phyloP scores from a whole-genome alignment of 1,140 invertebrate species.

The Lucilia sericata region DNA sequence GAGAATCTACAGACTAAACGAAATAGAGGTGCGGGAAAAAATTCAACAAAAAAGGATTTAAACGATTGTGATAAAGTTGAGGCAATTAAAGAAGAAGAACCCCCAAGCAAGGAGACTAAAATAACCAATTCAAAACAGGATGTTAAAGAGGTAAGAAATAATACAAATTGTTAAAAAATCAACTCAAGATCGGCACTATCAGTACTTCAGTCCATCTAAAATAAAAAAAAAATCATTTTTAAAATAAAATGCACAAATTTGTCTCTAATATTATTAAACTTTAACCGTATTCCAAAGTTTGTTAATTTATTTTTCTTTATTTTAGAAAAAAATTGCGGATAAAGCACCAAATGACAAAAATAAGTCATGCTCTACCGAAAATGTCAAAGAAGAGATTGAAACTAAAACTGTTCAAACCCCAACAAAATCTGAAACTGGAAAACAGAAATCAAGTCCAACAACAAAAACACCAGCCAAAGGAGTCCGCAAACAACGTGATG shows the following conservation, averaged over 20 bases:
- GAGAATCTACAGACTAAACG: constrained; percentile 60
- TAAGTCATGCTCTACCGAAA: neutral
- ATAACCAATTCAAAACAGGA: neutral
- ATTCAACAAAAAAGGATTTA: constrained; percentile 4
- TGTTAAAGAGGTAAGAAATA: too few species aligned
- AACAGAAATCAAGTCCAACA: constrained; percentile 21
- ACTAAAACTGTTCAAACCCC: neutral
- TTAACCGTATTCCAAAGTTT: too few species aligned
- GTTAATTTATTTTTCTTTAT: neutral
- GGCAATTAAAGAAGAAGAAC: constrained; percentile 44
- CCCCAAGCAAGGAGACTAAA: neutral
- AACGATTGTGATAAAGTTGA: constrained; percentile 45
- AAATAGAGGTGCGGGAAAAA: constrained; percentile 52
- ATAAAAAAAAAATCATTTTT: too few species aligned
- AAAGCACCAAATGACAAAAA: neutral
- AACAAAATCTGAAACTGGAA: neutral
- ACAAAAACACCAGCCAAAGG: constrained; percentile 47
- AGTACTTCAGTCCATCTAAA: too few species aligned
- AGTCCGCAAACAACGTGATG: constrained; percentile 69
- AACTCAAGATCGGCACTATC: too few species aligned
- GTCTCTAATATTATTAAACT: too few species aligned
- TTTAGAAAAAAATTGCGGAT: neutral
- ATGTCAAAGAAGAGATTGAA: neutral
- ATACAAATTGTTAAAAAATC: too few species aligned
- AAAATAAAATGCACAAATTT: too few species aligned